These are phyloP conservation scores for Saimiri boliviensis DNA, from an alignment of 2,113 vertebrate species.

Conservation along the genomic window DNA sequence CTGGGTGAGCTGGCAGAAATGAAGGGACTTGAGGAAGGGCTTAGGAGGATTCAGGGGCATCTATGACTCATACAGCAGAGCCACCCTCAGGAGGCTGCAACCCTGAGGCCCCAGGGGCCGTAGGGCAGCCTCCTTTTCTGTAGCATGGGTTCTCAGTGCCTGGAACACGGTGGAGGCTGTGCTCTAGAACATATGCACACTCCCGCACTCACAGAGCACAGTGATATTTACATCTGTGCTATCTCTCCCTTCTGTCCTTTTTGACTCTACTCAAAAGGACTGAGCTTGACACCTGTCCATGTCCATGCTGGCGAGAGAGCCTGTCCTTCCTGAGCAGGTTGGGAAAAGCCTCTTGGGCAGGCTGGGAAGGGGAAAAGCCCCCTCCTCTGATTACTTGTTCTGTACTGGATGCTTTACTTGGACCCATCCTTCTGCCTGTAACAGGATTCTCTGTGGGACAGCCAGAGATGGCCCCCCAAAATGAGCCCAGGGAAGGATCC, in stretches of 20 bases:
- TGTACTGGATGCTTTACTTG: background rate
- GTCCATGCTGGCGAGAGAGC: background rate
- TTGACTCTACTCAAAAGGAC: background rate
- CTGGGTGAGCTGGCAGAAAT: slow-evolving; percentile 69
- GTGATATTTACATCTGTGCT: background rate
- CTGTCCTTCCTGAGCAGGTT: background rate
- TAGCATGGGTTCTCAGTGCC: background rate
- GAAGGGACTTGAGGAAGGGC: background rate
- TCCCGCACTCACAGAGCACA: background rate
- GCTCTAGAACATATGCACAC: background rate
- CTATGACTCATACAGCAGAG: background rate
- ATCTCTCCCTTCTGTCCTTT: background rate
- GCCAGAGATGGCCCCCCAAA: slow-evolving; percentile 58
- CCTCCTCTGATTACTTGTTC: background rate
- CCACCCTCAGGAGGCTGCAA: background rate
- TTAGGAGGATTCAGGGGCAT: background rate
- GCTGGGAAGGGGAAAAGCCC: background rate
- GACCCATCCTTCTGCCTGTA: background rate
- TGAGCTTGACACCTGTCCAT: background rate
- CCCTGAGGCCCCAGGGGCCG: background rate
- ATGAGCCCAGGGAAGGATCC: slow-evolving; percentile 55
- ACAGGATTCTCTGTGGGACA: slow-evolving; percentile 72
- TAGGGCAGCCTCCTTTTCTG: background rate
- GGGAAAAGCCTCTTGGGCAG: background rate
- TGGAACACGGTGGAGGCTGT: background rate